These are phyloP conservation scores for Mormyrops boulengeri DNA, from an alignment of 2,797 vertebrate genomes.

Conservation along the genomic window DNA sequence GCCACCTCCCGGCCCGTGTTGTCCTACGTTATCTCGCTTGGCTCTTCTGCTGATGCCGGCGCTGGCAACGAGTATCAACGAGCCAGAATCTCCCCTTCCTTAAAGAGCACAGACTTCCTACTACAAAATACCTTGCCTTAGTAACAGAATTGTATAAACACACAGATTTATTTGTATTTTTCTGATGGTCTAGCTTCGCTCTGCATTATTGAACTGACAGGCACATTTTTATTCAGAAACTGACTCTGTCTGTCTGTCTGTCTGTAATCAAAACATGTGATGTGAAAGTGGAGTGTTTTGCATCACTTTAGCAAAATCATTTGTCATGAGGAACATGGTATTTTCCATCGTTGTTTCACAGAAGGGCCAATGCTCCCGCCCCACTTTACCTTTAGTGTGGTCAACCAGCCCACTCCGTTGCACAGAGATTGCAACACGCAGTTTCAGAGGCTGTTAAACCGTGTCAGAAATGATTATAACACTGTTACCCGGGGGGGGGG, in stretches of 20 bases:
- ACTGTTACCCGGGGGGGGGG: background rate
- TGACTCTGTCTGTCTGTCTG: background rate
- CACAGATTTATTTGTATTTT: background rate
- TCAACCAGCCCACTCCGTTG: background rate
- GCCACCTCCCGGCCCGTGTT: background rate
- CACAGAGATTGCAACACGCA: background rate
- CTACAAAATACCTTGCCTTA: background rate
- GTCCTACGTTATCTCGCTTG: background rate
- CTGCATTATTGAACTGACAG: background rate
- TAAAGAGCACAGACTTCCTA: background rate
- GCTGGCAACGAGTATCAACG: background rate
- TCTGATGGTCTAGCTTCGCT: background rate
- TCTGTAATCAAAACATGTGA: background rate
- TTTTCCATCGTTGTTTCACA: background rate
- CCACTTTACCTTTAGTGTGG: background rate
- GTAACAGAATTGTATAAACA: background rate
- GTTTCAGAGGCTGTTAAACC: slow-evolving; percentile 12
- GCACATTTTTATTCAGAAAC: background rate
- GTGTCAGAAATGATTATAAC: slow-evolving; percentile 30
- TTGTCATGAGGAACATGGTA: background rate
- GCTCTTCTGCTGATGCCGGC: background rate
- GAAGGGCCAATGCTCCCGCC: background rate
- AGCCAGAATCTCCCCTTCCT: background rate
- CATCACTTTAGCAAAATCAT: background rate
- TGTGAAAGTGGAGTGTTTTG: background rate